Evolutionary conservation across 2,113 vertebrate genomes (phyloP), one percentile per base, ranked within the genome.

Genomic region (Bagarius yarrelli): DNA sequence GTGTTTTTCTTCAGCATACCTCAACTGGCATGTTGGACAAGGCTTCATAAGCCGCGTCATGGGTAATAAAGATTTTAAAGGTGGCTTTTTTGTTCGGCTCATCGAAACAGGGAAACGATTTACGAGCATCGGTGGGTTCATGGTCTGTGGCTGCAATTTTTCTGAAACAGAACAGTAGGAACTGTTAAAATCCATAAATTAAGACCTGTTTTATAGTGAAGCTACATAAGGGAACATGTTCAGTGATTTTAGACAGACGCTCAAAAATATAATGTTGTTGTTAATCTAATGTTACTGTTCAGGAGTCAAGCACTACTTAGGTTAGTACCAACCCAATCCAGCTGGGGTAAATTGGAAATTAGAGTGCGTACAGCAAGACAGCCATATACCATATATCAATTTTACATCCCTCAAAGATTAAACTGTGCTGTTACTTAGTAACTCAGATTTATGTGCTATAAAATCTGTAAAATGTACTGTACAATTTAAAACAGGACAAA

Each of bases 51-150:
- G 0, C 0, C 0, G 40, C 16, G 56, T 88, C 81, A 77, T 99
- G 95, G 75, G 93, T 85, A 78, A 99, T 95, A 56, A 95, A 93
- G 85, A 99, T 93, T 0, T 21, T 95, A 83, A 94, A 99, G 30
- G 97, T 98, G 70, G 97, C 95, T 86, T 99, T 99, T 92, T 97
- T 98, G 90, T 98, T 98, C 34, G 98, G 98, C 82, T 99, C 98
- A 3, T 99, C 98, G 81, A 99, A 99, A 86, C 98, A 99, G 63
- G 98, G 97, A 83, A 99, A 99, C 0, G 98, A 95, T 89, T 99
- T 99, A 52, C 97, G 94, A 47, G 97, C 98, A 59, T 99, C 98
- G 40, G 98, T 99, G 57, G 98, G 98, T 86, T 99, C 97, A 8
- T 99, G 98, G 90, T 99, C 98, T 8, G 98, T 97, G 34, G 97